Evolutionary conservation across 2,113 vertebrate genomes (phyloP).

Genomic region (Synodontis membranacea): DNA sequence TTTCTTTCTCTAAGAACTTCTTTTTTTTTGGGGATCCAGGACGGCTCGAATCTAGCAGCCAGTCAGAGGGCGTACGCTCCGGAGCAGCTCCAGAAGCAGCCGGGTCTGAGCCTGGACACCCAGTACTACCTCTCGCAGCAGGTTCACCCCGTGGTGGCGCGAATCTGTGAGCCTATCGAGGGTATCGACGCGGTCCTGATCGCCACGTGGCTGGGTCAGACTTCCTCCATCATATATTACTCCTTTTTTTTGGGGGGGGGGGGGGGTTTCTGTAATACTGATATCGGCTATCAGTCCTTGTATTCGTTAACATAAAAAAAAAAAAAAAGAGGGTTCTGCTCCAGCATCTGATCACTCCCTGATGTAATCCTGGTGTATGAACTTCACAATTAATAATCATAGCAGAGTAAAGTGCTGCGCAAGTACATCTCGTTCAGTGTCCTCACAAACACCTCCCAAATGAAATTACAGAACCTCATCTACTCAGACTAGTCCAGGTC

Average conservation of each 20-base stretch:
- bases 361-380: neutral
- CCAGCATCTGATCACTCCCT: neutral
- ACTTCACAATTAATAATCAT: neutral
- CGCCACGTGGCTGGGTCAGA: slow-evolving; percentile 83
- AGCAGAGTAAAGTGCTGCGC: neutral
- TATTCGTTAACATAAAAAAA: too few relatives aligned
- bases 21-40: slow-evolving; percentile 67
- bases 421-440: too few relatives aligned
- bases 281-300: too few relatives aligned
- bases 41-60: slow-evolving; percentile 87
- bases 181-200: slow-evolving; percentile 91
- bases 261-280: too few relatives aligned
- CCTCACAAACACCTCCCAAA: neutral
- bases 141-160: slow-evolving; percentile 92
- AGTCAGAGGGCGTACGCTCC: slow-evolving; percentile 91
- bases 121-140: slow-evolving; percentile 98
- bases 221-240: neutral
- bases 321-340: too few relatives aligned
- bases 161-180: slow-evolving; percentile 96
- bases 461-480: neutral
- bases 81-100: slow-evolving; percentile 94
- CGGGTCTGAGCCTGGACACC: slow-evolving; percentile 82
- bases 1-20: neutral
- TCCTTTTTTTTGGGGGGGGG: too few relatives aligned
- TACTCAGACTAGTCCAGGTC: neutral